Evolutionary conservation across 2,888 invertebrate genomes (phyloP).

Genomic region (Harpalus rubripes): DNA sequence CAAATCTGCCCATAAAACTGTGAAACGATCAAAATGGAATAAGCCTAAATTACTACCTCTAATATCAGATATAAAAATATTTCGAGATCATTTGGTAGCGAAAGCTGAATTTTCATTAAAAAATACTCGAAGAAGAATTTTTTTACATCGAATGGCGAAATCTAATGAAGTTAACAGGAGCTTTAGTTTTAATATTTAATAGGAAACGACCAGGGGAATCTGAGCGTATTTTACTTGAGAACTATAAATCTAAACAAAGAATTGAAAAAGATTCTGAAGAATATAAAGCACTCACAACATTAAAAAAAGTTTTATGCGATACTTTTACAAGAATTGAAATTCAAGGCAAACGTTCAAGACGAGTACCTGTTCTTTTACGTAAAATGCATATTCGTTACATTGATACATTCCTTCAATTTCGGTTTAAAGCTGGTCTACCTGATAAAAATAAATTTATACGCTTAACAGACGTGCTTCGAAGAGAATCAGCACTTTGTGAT

Average conservation of each 20-base stretch:
- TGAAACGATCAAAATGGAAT: neutral
- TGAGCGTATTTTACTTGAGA: too few species aligned
- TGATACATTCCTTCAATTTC: conserved; percentile 4
- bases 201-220: too few species aligned
- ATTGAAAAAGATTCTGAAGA: too few species aligned
- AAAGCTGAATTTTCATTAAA: too few species aligned
- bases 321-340: neutral
- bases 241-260: too few species aligned
- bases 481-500: conserved; percentile 13
- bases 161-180: too few species aligned
- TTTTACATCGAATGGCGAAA: neutral
- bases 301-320: neutral
- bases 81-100: neutral
- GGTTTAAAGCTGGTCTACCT: neutral
- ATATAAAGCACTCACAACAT: too few species aligned
- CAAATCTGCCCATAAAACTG: neutral
- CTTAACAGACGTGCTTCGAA: neutral
- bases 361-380: neutral
- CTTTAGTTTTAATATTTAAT: too few species aligned
- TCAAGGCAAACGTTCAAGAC: neutral
- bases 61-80: neutral
- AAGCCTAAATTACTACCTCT: neutral
- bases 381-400: neutral
- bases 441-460: neutral
- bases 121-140: neutral